Base-by-base conservation (phyloP, 64 coral and sea anemone species). In the Anthopleura sola region DNA sequence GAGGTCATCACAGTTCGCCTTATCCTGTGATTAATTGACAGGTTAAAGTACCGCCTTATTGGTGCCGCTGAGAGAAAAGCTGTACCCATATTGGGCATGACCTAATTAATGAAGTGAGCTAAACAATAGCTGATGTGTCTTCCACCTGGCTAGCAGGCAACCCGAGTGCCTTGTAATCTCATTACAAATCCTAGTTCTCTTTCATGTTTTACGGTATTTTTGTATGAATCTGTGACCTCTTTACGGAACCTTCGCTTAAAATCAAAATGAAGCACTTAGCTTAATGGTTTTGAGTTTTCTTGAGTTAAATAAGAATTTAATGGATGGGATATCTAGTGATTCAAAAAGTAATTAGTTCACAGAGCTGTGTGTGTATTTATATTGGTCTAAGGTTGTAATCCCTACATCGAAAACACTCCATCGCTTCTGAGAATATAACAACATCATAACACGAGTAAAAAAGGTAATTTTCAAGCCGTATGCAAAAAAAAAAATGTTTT, bases 51-150 rank as follows among this genome's bases (percentile, higher is more conserved):
- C 76, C 76, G 44, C 76, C 76, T 48, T 17, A 44, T 48, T 48
- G 76, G 76, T 79, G 66, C 66, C 66, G 66, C 26, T 3, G 15
- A 71, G 2, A 23, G 76, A 79, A 38, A 71, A 48, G 76, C 36
- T 38, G 38, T 44, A 48, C 24, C 76, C 76, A 44, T 79, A 79
- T 79, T 79, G 76, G 76, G 76, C 36, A 79, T 38, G 36, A 33
- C 44, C 76, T 79, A 20, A 79, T 79, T 79, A 79, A 44, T 79
- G 47, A 38, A 79, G 76, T 48, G 18, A 2, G 14, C 44, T 44
- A 79, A 79, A 79, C 76, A 79, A 79, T 71, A 71, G 66, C 66
- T 34, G 66, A 71, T 71, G 76, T 38, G 36, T 79, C 76, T 48
- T 44, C 36, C 76, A 79, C 37, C 76, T 79, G 24, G 37, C 6